phyloP scores from a whole-genome alignment of 2,888 invertebrate species.

The Torymus aiolomorphi region DNA sequence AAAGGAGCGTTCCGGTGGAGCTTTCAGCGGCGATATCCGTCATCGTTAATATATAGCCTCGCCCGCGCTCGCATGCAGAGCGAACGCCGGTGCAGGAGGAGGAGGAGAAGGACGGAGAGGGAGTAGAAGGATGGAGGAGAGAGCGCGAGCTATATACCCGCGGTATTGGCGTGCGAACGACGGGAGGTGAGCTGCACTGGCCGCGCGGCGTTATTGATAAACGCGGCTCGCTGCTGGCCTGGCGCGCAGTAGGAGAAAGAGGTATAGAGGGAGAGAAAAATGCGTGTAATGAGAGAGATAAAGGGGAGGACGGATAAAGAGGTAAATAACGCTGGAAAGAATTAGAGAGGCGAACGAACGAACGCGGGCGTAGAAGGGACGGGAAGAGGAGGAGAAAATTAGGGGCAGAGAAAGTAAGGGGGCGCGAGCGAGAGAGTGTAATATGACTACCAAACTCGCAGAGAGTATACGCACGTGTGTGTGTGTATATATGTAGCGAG shows the following conservation, averaged over 20 bases:
- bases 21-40: slow-evolving; percentile 56
- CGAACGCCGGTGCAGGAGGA: background rate
- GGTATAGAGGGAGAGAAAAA: background rate
- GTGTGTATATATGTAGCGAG: background rate
- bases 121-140: slow-evolving; percentile 6
- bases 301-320: background rate
- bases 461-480: background rate
- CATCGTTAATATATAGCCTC: slow-evolving; percentile 45
- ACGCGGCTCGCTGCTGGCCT: background rate
- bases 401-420: slow-evolving; percentile 18
- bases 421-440: background rate
- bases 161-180: no score
- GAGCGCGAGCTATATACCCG: background rate
- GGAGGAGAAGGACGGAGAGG: background rate
- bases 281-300: background rate
- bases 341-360: background rate
- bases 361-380: background rate
- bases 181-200: no score
- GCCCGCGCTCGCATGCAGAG: background rate
- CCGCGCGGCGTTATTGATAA: slow-evolving; percentile 28
- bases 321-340: background rate
- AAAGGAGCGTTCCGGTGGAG: slow-evolving; percentile 23
- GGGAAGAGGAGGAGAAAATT: background rate
- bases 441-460: slow-evolving; percentile 17
- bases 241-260: background rate